Conservation (phyloP, 2,797 vertebrate genomes). For the Molossus alvarezi region DNA sequence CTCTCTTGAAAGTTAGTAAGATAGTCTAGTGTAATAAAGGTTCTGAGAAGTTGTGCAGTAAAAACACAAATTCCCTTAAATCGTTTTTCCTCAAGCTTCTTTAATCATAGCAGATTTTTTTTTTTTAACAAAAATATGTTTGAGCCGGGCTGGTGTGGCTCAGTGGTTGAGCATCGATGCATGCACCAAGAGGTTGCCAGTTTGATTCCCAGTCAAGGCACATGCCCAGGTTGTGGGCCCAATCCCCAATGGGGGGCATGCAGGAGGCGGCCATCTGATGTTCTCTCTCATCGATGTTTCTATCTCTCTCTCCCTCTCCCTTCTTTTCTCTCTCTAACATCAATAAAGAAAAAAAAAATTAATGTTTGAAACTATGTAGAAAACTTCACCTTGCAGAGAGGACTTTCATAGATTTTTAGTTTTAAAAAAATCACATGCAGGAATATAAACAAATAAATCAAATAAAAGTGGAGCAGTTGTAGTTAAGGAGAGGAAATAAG, state of each 20-base stretch:
- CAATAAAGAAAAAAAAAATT: too few species aligned
- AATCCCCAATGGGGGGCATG: too few species aligned
- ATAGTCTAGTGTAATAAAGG: neutral
- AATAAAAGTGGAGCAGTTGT: neutral
- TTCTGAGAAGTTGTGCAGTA: constrained; percentile 36
- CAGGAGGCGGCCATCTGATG: too few species aligned
- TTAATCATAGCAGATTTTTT: neutral
- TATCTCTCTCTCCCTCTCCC: too few species aligned
- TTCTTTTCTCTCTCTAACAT: too few species aligned
- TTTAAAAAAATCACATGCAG: neutral
- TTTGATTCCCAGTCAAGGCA: too few species aligned
- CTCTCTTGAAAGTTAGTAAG: neutral
- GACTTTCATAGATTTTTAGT: neutral
- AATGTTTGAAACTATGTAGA: neutral
- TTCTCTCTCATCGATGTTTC: too few species aligned
- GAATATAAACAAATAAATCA: constrained; percentile 58
- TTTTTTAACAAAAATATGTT: too few species aligned
- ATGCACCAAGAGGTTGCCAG: too few species aligned
- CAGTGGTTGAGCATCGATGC: too few species aligned
- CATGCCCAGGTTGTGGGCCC: too few species aligned
- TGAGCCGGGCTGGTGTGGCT: too few species aligned
- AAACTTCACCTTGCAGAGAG: neutral
- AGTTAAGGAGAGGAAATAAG: neutral
- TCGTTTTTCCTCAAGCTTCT: neutral
- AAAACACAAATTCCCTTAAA: constrained; percentile 52